A percentile compares a stretch with the other conserved stretches of the same genome.
These are phyloP conservation scores for Meganola albula DNA, from an alignment of 2,888 invertebrate genomes.

Conservation along the genomic window DNA sequence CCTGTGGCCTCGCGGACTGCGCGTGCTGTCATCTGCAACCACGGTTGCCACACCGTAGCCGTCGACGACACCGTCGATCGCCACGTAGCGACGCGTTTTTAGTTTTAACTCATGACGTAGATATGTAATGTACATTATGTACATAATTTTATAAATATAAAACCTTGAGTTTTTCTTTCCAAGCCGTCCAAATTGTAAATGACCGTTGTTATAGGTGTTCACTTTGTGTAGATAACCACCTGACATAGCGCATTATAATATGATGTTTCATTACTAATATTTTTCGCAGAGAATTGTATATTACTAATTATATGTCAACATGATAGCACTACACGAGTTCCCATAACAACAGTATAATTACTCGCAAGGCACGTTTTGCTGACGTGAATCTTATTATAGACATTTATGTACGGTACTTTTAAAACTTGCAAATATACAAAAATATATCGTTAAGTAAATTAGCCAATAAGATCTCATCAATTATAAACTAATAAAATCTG, in stretches of 20 bases:
- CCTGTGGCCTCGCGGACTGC: constrained; percentile 54
- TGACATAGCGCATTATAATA: no score
- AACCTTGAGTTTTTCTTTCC: no score
- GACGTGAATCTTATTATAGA: constrained; percentile 20
- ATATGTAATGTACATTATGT: no score
- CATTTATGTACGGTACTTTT: constrained; percentile 14
- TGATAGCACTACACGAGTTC: constrained; percentile 21
- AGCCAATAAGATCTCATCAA: no score
- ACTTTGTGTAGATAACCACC: no score
- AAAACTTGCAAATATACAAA: no score
- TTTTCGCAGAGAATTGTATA: neutral
- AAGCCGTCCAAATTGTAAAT: no score
- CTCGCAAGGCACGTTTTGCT: constrained; percentile 20
- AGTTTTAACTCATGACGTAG: constrained; percentile 14
- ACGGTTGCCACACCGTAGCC: constrained; percentile 22
- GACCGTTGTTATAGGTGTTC: no score
- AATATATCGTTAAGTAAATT: no score
- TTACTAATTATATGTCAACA: neutral
- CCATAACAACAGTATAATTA: constrained; percentile 27
- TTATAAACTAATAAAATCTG: no score
- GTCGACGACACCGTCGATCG: constrained; percentile 23
- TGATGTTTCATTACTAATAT: no score
- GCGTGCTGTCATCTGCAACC: constrained; percentile 34
- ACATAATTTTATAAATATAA: no score
- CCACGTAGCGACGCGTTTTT: constrained; percentile 6